Conservation (phyloP, 2,113 vertebrate species). For the Antechinus stuartii region DNA sequence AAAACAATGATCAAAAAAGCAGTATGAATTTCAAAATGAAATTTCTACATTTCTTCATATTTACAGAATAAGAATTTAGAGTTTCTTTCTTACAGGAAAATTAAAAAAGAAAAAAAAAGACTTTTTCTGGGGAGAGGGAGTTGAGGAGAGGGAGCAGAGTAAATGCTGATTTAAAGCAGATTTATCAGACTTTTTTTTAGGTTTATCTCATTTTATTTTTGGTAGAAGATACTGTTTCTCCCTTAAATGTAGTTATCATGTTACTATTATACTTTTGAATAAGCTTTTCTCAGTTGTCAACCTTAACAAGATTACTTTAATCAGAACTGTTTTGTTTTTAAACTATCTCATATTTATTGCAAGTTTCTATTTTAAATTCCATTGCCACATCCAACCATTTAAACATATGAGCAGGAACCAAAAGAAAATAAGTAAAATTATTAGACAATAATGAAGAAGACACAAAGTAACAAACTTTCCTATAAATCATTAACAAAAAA, state of each 20-base stretch:
- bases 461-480: background rate
- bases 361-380: background rate
- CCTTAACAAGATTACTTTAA: background rate
- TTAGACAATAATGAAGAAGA: background rate
- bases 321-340: background rate
- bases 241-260: background rate
- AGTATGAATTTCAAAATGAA: background rate
- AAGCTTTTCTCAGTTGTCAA: background rate
- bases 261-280: background rate
- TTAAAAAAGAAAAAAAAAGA: background rate
- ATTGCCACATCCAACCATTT: background rate
- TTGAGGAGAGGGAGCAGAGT: too few species aligned
- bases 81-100: background rate
- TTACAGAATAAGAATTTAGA: background rate
- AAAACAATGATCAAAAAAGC: background rate
- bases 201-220: slow-evolving; percentile 8
- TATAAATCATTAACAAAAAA: background rate
- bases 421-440: background rate
- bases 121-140: too few species aligned
- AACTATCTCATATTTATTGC: background rate
- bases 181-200: background rate
- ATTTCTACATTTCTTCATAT: background rate
- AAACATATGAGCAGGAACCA: background rate
- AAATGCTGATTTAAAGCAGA: background rate
- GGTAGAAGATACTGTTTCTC: background rate